phyloP scores from a whole-genome alignment of 2,113 vertebrate species.

The Stegostoma tigrinum region DNA sequence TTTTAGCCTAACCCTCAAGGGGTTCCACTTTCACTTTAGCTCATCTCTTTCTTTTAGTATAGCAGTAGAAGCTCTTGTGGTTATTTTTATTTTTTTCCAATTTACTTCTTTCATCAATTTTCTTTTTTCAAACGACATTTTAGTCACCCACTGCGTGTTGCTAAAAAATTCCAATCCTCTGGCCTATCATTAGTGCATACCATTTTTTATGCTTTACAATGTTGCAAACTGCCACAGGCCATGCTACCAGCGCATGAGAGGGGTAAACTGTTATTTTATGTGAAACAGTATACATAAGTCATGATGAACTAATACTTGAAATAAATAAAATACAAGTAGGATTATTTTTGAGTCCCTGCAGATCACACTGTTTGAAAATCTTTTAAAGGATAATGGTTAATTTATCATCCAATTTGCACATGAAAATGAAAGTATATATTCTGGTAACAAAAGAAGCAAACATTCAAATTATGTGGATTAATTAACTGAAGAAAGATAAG shows the following conservation, averaged over 20 bases:
- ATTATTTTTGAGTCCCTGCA: background rate
- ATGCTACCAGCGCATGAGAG: background rate
- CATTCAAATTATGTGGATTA: background rate
- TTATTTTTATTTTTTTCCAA: no score
- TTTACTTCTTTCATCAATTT: no score
- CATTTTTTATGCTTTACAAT: no score
- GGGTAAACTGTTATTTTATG: background rate
- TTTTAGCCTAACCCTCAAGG: no score
- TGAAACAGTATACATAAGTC: background rate
- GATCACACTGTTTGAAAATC: background rate
- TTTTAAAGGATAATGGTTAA: background rate
- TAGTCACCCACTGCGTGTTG: no score
- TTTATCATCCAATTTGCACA: background rate
- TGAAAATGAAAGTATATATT: background rate
- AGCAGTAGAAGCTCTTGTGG: no score
- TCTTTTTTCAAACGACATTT: no score
- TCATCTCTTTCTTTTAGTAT: no score
- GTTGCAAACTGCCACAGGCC: no score
- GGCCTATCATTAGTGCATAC: no score
- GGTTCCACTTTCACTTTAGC: no score
- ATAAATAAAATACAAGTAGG: background rate
- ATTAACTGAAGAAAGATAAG: background rate
- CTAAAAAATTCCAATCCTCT: no score
- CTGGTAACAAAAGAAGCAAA: background rate
- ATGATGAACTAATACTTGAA: background rate